Conservation (phyloP, 1,140 invertebrate genomes). For the Coelopa frigida region DNA sequence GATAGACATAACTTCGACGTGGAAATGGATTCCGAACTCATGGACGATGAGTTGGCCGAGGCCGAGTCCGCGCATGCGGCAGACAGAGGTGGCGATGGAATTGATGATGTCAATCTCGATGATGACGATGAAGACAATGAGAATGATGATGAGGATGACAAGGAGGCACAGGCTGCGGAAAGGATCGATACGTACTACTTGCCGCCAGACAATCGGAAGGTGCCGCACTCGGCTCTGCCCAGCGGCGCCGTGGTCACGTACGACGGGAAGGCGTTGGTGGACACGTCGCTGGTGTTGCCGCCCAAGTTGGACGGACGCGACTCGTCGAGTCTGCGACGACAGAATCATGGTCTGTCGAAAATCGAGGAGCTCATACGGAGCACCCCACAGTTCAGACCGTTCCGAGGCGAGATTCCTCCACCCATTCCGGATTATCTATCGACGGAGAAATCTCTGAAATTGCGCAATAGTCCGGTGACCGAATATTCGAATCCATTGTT, state of each 20-base stretch:
- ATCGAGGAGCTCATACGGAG: conserved; percentile 53
- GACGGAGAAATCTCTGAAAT: conserved; percentile 15
- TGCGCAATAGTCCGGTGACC: conserved; percentile 15
- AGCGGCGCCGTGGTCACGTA: conserved; percentile 58
- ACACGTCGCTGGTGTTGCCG: conserved; percentile 53
- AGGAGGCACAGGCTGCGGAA: conserved; percentile 62
- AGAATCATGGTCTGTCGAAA: conserved; percentile 51
- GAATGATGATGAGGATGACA: conserved; percentile 46
- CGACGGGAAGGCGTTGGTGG: conserved; percentile 63
- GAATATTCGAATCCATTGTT: conserved; percentile 21
- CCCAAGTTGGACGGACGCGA: conserved; percentile 48
- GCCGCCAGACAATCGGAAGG: conserved; percentile 52
- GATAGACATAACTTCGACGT: too few species aligned
- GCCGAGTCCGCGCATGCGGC: not conserved
- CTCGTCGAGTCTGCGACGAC: conserved; percentile 37
- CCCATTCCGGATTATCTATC: conserved; percentile 22
- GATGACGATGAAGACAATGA: conserved; percentile 9
- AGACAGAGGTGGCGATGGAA: too few species aligned
- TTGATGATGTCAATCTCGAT: conserved; percentile 1
- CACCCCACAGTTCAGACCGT: conserved; percentile 63
- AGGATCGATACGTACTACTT: conserved; percentile 61
- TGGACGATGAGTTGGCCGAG: too few species aligned
- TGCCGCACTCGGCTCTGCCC: conserved; percentile 39
- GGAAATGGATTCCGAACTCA: too few species aligned
- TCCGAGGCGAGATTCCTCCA: conserved; percentile 60